These are phyloP conservation scores for Ophonus ardosiacus DNA, from an alignment of 2,888 invertebrate species.

Conservation along the genomic window DNA sequence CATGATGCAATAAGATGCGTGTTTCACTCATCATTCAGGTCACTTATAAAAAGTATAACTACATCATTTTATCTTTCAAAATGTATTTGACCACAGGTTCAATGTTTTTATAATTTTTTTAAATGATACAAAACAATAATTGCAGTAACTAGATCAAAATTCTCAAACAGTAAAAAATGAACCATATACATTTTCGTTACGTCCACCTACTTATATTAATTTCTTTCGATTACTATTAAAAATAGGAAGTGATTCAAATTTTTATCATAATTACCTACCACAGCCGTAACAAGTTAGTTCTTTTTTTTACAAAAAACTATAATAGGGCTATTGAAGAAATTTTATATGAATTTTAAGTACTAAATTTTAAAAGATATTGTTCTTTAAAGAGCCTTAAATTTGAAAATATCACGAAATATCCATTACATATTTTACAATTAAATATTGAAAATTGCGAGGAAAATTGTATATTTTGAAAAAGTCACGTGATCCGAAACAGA, in stretches of 20 bases:
- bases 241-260: slow-evolving; percentile 14
- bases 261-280: background rate
- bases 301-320: background rate
- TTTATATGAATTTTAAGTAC: no score
- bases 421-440: no score
- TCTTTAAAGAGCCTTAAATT: no score
- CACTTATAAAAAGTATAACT: background rate
- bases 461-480: no score
- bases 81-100: background rate
- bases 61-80: background rate
- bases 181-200: background rate
- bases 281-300: no score
- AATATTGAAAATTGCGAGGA: no score
- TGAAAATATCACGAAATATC: no score
- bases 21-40: background rate
- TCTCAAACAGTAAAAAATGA: background rate
- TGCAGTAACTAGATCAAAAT: slow-evolving; percentile 8
- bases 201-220: slow-evolving; percentile 12
- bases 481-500: no score
- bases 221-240: background rate
- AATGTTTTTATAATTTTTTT: background rate
- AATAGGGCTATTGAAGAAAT: no score
- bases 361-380: no score
- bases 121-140: background rate
- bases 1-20: background rate